Evolutionary conservation across 2,888 invertebrate species (phyloP).

Genomic region (Tuta absoluta): DNA sequence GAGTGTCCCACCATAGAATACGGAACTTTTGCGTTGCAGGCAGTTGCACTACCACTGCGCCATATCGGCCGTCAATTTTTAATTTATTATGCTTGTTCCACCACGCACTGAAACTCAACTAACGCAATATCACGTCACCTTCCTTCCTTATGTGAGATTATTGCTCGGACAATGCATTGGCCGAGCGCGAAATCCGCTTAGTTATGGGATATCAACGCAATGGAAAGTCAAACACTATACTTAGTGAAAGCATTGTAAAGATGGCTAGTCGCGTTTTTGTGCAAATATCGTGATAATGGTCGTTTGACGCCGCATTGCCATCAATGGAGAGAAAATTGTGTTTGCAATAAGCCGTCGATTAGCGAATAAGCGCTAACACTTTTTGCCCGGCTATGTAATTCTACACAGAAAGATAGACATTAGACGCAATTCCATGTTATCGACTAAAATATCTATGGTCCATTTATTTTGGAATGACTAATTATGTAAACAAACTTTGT

Average conservation of each 20-base stretch:
- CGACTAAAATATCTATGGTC: no score
- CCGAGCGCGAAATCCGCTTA: neutral
- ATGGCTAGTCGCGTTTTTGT: constrained; percentile 1
- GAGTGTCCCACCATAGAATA: no score
- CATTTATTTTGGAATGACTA: no score
- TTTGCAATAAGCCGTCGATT: neutral
- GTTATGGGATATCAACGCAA: neutral
- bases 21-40: no score
- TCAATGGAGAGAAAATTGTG: neutral
- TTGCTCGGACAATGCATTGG: neutral
- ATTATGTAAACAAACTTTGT: no score
- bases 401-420: no score
- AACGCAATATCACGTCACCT: neutral
- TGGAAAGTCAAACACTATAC: constrained; percentile 2
- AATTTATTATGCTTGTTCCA: no score
- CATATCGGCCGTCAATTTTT: no score
- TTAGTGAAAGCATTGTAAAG: constrained; percentile 6
- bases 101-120: neutral
- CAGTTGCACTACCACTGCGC: no score
- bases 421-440: no score
- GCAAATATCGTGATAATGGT: neutral
- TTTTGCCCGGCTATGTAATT: no score
- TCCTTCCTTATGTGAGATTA: neutral
- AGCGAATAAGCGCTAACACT: neutral
- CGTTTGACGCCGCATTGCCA: neutral